Evolutionary conservation across 2,888 invertebrate genomes (phyloP).

Genomic region (Ceratothoa steindachneri): DNA sequence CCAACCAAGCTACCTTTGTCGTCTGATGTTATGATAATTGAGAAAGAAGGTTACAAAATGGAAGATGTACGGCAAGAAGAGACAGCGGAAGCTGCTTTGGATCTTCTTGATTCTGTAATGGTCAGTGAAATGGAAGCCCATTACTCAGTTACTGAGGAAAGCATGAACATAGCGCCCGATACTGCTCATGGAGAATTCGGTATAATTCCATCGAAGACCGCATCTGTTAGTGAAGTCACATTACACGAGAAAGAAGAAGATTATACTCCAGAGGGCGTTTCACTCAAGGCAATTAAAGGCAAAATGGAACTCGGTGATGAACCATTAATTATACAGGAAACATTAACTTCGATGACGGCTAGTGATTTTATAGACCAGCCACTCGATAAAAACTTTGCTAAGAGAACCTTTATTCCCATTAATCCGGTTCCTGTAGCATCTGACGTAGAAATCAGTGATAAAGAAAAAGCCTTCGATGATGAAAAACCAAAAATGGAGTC

Average conservation of each 20-base stretch:
- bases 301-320: constrained; percentile 22
- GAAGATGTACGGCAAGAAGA: not conserved
- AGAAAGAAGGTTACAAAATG: not conserved
- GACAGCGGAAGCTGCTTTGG: not conserved
- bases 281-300: constrained; percentile 23
- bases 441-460: constrained; percentile 19
- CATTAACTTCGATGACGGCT: constrained; percentile 15
- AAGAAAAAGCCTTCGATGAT: constrained; percentile 25
- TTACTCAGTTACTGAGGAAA: constrained; percentile 9
- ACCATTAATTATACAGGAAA: constrained; percentile 31
- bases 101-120: not conserved
- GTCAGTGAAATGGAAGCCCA: not conserved
- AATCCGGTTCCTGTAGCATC: not conserved
- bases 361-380: not conserved
- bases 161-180: constrained; percentile 13
- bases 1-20: not conserved
- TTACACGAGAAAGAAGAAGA: constrained; percentile 43
- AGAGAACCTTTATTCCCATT: not conserved
- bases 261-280: constrained; percentile 35
- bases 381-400: not conserved
- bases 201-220: constrained; percentile 36
- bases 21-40: constrained; percentile 4
- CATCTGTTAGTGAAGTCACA: constrained; percentile 32
- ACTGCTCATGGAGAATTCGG: constrained; percentile 31
- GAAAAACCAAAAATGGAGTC: not conserved